These are phyloP conservation scores for Ostrea edulis DNA, from an alignment of 1,140 invertebrate genomes.

Conservation along the genomic window DNA sequence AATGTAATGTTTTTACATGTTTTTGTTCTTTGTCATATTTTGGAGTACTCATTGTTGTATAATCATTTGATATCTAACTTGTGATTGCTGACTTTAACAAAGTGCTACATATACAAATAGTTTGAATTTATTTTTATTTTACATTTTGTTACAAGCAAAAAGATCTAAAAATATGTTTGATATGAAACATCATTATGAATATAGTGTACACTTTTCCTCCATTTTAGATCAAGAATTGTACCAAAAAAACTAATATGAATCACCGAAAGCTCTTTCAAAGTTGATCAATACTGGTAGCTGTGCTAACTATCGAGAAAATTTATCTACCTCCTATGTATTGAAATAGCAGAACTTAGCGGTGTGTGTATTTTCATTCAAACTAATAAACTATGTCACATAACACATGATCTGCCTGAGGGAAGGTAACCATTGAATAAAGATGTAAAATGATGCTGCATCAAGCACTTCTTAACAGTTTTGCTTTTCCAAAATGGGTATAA, in stretches of 20 bases:
- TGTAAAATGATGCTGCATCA: no score
- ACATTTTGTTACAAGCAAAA: background rate
- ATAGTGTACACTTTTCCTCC: no score
- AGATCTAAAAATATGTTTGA: background rate
- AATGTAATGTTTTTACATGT: background rate
- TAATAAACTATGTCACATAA: no score
- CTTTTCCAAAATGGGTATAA: no score
- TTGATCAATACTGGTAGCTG: background rate
- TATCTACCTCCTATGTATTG: background rate
- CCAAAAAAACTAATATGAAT: background rate
- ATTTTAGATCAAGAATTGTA: no score
- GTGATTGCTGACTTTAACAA: conserved; percentile 6
- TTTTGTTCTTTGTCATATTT: conserved; percentile 23
- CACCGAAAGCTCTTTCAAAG: background rate
- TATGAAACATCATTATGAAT: no score
- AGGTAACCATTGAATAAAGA: no score
- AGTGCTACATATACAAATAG: background rate
- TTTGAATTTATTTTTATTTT: background rate
- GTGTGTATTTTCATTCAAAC: no score
- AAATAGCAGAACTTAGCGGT: no score
- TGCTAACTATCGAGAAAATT: background rate
- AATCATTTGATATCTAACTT: background rate
- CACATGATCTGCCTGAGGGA: no score
- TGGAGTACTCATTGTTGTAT: conserved; percentile 1
- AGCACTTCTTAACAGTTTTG: no score